Conservation (phyloP, 2,113 vertebrate species). For the Rhynchopsitta pachyrhyncha region DNA sequence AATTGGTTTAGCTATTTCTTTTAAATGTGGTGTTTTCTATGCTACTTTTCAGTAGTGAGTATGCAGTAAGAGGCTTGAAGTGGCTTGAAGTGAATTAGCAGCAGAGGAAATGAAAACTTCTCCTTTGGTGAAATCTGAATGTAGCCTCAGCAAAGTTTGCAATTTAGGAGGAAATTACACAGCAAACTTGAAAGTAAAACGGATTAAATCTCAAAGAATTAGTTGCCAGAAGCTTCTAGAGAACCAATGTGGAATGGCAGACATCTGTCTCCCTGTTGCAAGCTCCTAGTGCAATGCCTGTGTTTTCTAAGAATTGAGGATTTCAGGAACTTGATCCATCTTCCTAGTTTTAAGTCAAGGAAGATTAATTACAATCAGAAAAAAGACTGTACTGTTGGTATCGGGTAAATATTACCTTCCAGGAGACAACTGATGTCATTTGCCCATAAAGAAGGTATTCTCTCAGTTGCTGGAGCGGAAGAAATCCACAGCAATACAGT, state of each 20-base stretch:
- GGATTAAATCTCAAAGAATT: not conserved
- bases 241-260: not conserved
- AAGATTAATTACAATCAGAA: not conserved
- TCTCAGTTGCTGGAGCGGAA: not conserved
- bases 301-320: not conserved
- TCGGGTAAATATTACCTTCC: not conserved
- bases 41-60: not conserved
- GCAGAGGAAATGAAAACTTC: conserved; percentile 19
- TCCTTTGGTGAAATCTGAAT: not conserved
- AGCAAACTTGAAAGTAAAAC: not conserved
- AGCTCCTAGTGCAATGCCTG: not conserved
- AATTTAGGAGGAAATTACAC: not conserved
- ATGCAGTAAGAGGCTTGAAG: not conserved
- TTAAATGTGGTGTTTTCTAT: not conserved
- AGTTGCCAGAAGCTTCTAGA: not conserved
- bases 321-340: not conserved
- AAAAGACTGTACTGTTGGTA: not conserved
- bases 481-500: not conserved
- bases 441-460: not conserved
- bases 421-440: not conserved
- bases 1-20: not conserved
- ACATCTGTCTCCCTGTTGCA: not conserved
- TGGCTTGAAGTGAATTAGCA: not conserved
- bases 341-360: not conserved
- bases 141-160: not conserved